Evolutionary conservation across 2,888 invertebrate species (phyloP).

Genomic region (Cephus spinipes): DNA sequence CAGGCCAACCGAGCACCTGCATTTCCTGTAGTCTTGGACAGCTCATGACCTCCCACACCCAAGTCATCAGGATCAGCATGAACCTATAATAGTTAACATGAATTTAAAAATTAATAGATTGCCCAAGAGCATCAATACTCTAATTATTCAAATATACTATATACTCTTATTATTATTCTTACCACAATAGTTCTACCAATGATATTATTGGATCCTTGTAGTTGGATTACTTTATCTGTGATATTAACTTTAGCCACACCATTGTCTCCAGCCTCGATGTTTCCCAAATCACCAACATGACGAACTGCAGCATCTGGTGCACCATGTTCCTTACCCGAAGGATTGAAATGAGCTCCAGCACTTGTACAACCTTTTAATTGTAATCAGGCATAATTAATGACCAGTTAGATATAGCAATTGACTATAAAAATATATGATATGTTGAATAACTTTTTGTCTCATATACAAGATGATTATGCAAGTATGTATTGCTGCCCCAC

Average conservation of each 20-base stretch:
- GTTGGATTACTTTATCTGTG: constrained; percentile 73
- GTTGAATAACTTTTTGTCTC: background rate
- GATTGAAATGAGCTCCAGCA: constrained; percentile 95
- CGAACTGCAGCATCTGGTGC: constrained; percentile 79
- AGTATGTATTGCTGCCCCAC: background rate
- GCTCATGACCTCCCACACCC: constrained; percentile 91
- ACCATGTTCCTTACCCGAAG: constrained; percentile 83
- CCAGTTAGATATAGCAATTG: background rate
- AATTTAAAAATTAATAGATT: background rate
- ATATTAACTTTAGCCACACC: constrained; percentile 78
- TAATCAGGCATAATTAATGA: background rate
- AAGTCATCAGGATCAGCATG: constrained; percentile 95
- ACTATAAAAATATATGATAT: background rate
- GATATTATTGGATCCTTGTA: constrained; percentile 80
- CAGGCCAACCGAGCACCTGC: constrained; percentile 92
- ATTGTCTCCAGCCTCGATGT: constrained; percentile 75
- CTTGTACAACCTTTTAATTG: constrained; percentile 77
- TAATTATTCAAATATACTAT: background rate
- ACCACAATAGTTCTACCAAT: constrained; percentile 87
- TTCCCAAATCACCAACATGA: constrained; percentile 93
- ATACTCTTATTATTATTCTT: constrained; percentile 21
- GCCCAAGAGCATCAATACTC: background rate
- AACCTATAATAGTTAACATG: constrained; percentile 63
- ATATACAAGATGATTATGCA: background rate
- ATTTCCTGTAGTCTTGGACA: constrained; percentile 94